Conservation (phyloP, 1,140 invertebrate genomes). For the Anoplolepis gracilipes region DNA sequence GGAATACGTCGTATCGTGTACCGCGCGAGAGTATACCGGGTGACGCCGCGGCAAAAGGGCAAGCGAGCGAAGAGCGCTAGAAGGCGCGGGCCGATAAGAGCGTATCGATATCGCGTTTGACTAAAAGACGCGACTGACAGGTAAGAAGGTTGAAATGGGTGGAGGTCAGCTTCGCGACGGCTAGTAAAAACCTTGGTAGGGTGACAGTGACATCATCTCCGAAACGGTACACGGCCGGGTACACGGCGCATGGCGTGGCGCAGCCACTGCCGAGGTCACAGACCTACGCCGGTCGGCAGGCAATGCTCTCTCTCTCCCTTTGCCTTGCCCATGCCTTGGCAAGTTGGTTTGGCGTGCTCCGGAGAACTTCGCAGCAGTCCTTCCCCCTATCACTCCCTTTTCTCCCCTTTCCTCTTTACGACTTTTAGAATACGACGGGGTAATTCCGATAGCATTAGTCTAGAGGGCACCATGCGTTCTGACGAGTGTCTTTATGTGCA, state of each 20-base stretch:
- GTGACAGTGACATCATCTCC: conserved; percentile 77
- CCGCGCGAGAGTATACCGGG: conserved; percentile 33
- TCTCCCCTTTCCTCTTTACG: conserved; percentile 16
- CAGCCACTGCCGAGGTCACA: conserved; percentile 83
- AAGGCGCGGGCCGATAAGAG: background rate
- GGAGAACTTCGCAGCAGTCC: conserved; percentile 58
- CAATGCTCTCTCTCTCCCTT: conserved; percentile 74
- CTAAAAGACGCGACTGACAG: background rate
- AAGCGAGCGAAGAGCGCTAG: background rate
- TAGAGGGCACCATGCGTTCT: conserved; percentile 20
- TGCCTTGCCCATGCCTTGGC: conserved; percentile 66
- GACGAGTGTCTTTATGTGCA: background rate
- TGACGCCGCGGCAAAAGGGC: conserved; percentile 8
- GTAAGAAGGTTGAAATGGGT: background rate
- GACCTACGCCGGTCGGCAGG: conserved; percentile 83
- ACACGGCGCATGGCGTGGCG: conserved; percentile 57
- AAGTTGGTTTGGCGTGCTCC: conserved; percentile 61
- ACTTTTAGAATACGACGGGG: conserved; percentile 73
- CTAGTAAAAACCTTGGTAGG: background rate
- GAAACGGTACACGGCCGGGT: conserved; percentile 69
- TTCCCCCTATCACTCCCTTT: conserved; percentile 59
- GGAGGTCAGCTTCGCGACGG: background rate
- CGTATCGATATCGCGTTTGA: no score
- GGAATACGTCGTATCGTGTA: conserved; percentile 20
- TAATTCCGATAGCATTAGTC: conserved; percentile 59